These are phyloP conservation scores for Xenops minutus DNA, from an alignment of 2,797 vertebrate species.

Conservation along the genomic window DNA sequence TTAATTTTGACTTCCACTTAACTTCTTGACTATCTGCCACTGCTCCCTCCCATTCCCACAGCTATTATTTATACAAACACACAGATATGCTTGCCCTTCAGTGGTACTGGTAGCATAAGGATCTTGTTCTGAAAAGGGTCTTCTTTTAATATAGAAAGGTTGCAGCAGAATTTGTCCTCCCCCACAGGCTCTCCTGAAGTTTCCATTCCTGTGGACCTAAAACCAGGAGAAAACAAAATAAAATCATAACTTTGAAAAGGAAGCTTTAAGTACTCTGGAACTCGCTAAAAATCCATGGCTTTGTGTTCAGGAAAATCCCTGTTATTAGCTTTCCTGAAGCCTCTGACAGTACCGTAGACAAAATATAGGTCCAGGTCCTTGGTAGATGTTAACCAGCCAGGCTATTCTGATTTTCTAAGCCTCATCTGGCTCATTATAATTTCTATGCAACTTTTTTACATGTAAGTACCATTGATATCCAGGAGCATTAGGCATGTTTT, in stretches of 20 bases:
- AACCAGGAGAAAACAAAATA: neutral
- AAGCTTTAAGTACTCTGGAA: neutral
- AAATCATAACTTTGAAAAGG: neutral
- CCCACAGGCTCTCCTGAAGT: neutral
- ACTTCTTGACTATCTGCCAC: slow-evolving; percentile 50
- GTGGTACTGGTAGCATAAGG: neutral
- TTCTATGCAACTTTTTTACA: neutral
- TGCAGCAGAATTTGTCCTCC: neutral
- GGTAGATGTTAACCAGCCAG: neutral
- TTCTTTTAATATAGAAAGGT: neutral
- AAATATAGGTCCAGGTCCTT: neutral
- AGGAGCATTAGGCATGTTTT: slow-evolving; percentile 3
- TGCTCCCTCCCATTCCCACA: slow-evolving; percentile 22
- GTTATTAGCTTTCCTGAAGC: neutral
- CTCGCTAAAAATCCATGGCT: neutral
- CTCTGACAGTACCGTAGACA: neutral
- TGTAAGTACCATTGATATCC: slow-evolving; percentile 25
- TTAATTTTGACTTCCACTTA: slow-evolving; percentile 63
- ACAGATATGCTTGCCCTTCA: neutral
- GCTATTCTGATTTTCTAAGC: neutral
- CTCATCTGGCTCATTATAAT: neutral
- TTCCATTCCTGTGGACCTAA: neutral
- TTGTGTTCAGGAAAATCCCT: neutral
- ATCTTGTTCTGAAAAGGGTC: neutral
- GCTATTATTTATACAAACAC: slow-evolving; percentile 50